Evolutionary conservation across 1,140 invertebrate genomes (phyloP).

Genomic region (Drosophila biarmipes): DNA sequence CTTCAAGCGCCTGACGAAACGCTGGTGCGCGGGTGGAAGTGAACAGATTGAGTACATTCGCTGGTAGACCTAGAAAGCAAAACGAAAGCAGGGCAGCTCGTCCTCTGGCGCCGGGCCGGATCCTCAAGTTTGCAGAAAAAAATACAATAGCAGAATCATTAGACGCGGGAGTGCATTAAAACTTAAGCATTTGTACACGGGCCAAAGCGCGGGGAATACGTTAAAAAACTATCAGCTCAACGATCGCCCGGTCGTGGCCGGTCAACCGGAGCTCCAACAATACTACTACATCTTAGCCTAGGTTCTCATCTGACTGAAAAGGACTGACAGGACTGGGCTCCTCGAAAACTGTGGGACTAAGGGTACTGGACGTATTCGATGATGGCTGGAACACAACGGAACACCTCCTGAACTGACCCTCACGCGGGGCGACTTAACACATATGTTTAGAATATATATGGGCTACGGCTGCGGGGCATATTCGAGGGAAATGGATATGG

Average conservation of each 20-base stretch:
- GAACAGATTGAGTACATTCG: background rate
- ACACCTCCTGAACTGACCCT: conserved; percentile 2
- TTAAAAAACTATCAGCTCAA: background rate
- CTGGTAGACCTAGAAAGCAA: background rate
- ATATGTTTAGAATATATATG: background rate
- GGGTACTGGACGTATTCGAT: conserved; percentile 32
- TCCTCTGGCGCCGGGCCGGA: background rate
- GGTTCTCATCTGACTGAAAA: conserved; percentile 4
- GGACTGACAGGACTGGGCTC: background rate
- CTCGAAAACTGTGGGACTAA: conserved; percentile 1
- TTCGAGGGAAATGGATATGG: conserved; percentile 27
- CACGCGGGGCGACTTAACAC: background rate
- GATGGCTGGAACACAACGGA: conserved; percentile 3
- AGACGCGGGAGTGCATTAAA: background rate
- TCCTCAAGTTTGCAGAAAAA: background rate
- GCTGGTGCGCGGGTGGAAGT: background rate
- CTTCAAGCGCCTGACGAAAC: conserved; percentile 3
- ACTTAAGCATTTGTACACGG: conserved; percentile 6
- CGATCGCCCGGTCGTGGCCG: background rate
- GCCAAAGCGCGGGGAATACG: background rate
- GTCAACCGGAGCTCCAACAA: conserved; percentile 6
- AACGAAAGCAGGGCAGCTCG: background rate
- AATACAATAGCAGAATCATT: background rate
- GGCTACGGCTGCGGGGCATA: background rate
- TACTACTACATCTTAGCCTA: conserved; percentile 19